Evolutionary conservation across 2,888 invertebrate genomes (phyloP).

Genomic region (Rosalia funebris): DNA sequence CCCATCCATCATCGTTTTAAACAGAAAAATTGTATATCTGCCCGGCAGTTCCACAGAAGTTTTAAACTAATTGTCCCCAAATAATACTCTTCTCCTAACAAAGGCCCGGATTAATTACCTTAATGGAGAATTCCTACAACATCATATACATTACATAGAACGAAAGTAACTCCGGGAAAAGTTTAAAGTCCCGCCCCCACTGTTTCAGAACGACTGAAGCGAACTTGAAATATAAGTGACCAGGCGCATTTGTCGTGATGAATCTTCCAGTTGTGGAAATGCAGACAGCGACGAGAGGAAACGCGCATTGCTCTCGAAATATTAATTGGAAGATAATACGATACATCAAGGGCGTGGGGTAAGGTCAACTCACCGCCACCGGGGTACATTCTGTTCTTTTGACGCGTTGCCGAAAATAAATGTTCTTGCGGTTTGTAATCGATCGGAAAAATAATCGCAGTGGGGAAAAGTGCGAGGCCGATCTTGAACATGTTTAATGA

Average conservation of each 20-base stretch:
- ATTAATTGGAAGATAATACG: no score
- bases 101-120: slow-evolving; percentile 1
- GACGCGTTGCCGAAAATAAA: no score
- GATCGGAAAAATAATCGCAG: no score
- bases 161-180: background rate
- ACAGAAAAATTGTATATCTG: background rate
- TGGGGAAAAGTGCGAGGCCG: no score
- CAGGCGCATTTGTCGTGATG: no score
- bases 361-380: no score
- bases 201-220: background rate
- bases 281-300: no score
- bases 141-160: background rate
- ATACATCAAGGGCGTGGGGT: background rate
- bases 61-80: slow-evolving; percentile 3
- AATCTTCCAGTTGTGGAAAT: no score
- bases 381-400: no score
- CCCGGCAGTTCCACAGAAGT: background rate
- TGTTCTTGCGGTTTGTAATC: no score
- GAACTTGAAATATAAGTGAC: background rate
- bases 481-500: no score
- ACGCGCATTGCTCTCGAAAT: no score
- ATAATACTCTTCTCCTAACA: background rate
- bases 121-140: slow-evolving; percentile 9
- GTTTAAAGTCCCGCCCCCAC: background rate
- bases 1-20: background rate